These are phyloP conservation scores for Enteromius radiatus DNA, from an alignment of 2,797 vertebrate species.

Conservation along the genomic window DNA sequence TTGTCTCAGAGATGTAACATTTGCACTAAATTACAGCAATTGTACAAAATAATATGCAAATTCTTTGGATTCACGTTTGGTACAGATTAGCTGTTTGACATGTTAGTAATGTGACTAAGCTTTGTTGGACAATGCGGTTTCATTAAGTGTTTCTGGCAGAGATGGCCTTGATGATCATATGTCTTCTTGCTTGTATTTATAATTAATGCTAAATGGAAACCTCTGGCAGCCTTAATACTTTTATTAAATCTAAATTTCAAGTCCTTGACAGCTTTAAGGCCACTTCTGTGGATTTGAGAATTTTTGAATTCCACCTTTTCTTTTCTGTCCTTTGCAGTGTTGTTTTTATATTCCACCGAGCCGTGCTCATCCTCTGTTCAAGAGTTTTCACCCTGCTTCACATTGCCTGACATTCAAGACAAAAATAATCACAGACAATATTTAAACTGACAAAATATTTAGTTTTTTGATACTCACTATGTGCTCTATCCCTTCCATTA, in stretches of 20 bases:
- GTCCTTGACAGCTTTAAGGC: not conserved
- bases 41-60: not conserved
- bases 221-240: not conserved
- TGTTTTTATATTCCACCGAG: slow-evolving; percentile 1
- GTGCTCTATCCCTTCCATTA: not conserved
- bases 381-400: slow-evolving; percentile 2
- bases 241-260: not conserved
- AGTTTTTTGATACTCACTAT: not conserved
- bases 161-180: not conserved
- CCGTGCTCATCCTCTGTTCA: not conserved
- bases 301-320: not conserved
- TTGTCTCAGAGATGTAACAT: not conserved
- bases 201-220: not conserved
- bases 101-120: not conserved
- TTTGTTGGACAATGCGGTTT: not conserved
- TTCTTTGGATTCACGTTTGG: not conserved
- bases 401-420: not conserved
- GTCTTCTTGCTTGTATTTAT: not conserved
- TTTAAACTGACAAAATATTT: not conserved
- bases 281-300: not conserved
- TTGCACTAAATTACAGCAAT: not conserved
- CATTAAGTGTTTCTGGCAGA: not conserved
- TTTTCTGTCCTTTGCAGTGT: not conserved
- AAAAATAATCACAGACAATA: not conserved
- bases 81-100: not conserved